Conservation (phyloP, 2,113 vertebrate genomes). For the Polypterus bichir region DNA sequence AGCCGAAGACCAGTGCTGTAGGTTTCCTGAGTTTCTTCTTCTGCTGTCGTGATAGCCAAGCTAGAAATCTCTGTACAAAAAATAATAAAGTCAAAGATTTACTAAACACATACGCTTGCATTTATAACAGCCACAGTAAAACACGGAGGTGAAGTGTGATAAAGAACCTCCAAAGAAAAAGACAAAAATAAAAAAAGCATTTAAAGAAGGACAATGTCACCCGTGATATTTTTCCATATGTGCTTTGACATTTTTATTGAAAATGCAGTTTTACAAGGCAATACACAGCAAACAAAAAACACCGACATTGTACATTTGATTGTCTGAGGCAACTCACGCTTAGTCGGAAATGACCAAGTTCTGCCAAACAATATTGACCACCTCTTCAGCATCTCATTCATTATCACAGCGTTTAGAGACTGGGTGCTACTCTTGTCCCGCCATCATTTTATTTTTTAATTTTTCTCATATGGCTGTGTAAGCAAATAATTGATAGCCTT, state of each 20-base stretch:
- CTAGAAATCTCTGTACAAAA: slow-evolving; percentile 71
- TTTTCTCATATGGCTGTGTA: no score
- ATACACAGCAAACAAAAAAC: no score
- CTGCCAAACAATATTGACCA: no score
- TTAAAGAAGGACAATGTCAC: slow-evolving; percentile 9
- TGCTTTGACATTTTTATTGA: slow-evolving; percentile 8
- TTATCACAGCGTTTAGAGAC: no score
- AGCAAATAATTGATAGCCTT: no score
- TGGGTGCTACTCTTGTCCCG: no score
- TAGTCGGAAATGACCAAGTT: no score
- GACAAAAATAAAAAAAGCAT: slow-evolving; percentile 5
- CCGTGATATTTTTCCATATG: slow-evolving; percentile 1
- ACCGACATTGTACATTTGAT: no score
- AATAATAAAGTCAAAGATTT: slow-evolving; percentile 50
- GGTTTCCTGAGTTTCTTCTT: slow-evolving; percentile 64
- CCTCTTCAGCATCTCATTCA: no score
- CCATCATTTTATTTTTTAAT: no score
- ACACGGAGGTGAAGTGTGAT: slow-evolving; percentile 1
- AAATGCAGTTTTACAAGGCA: no score
- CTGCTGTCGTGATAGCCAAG: slow-evolving; percentile 59
- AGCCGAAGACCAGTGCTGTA: slow-evolving; percentile 64
- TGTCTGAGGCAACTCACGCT: no score
- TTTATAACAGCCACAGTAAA: neutral
- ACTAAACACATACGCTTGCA: slow-evolving; percentile 24
- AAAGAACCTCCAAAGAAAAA: slow-evolving; percentile 12